Evolutionary conservation across 2,797 vertebrate genomes (phyloP), one percentile per base, ranked within the genome.

Genomic region (Momotus momota): DNA sequence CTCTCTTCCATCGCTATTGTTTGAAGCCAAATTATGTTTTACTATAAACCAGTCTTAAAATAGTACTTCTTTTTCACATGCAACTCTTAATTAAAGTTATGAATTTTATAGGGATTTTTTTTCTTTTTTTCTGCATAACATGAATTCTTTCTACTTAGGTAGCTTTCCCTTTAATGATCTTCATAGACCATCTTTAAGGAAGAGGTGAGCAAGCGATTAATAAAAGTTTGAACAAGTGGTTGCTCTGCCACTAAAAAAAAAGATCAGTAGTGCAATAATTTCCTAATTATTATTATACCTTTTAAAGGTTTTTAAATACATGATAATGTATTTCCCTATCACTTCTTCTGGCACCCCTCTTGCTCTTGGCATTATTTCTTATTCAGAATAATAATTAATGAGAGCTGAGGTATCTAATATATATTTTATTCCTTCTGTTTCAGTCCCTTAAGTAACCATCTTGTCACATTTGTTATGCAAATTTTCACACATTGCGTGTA

Each of bases 381-480:
- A 96, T 96, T 97, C 96, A 62, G 62, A 97, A 98, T 97, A 98
- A 97, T 98, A 98, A 98, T 97, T 97, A 98, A 96, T 97, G 95
- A 96, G 94, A 97, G 81, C 43, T 20, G 82, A 95, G 95, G 77
- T 97, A 95, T 97, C 95, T 96, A 93, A 97, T 97, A 94, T 97
- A 94, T 96, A 96, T 97, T 97, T 97, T 97, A 94, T 97, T 97
- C 94, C 90, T 97, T 95, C 95, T 97, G 95, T 97, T 97, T 98
- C 93, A 96, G 91, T 97, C 96, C 97, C 96, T 97, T 97, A 98
- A 98, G 97, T 97, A 98, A 97, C 96, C 92, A 96, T 97, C 96
- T 95, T 97, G 97, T 97, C 97, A 97, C 95, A 97, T 97, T 98
- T 98, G 94, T 98, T 98, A 97, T 98, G 98, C 97, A 97, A 98